Base-by-base conservation (phyloP, 2,888 invertebrate species). In the Apotomis capreana region DNA sequence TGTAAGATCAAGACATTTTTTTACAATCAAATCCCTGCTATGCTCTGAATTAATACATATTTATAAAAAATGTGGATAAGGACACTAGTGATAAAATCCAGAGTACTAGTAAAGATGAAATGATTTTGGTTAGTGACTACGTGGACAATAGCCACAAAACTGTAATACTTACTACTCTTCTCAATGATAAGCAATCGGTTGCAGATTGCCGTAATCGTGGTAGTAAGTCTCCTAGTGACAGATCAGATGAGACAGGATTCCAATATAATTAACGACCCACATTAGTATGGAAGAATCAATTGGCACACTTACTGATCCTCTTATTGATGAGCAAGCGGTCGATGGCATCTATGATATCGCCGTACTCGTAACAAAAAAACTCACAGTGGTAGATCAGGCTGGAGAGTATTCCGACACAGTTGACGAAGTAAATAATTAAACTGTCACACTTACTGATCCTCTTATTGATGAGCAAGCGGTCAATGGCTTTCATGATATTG, bases 301-400 rank as follows among this genome's bases (percentile, higher is more conserved):
- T n/a, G n/a, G n/a, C n/a, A n/a, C n/a, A 40, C 40, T 40, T 52
- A 59, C 26, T 52, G 12, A 40, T 52, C 9, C 52, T 26, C 44
- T 13, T n/a, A 40, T 52, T 26, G 52, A 59, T 49, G 52, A 15
- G 12, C 3, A 44, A 44, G 40, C 52, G 3, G 44, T 54, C n/a
- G 44, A 60, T 37, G n/a, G 68, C 68, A 26, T 60, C 60, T 3
- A 60, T 26, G 60, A 68, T 44, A 3, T 26, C 40, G 1, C 26
- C 60, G 6, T 44, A 54, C 26, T 68, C 26, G 40, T 26, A 44
- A 40, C 36, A n/a, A 52, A 60, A 68, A 4, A 52, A 8, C 44
- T 68, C 68, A 15, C 68, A 68, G 60, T 36, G 8, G 44, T 54
- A 60, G 15, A 60, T 52, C 5, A 60, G 40, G 9, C 15, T 54